A percentile compares a stretch with the other conserved stretches of the same genome.
Evolutionary conservation across 2,797 vertebrate species (phyloP).

Genomic region (Lateolabrax maculatus): DNA sequence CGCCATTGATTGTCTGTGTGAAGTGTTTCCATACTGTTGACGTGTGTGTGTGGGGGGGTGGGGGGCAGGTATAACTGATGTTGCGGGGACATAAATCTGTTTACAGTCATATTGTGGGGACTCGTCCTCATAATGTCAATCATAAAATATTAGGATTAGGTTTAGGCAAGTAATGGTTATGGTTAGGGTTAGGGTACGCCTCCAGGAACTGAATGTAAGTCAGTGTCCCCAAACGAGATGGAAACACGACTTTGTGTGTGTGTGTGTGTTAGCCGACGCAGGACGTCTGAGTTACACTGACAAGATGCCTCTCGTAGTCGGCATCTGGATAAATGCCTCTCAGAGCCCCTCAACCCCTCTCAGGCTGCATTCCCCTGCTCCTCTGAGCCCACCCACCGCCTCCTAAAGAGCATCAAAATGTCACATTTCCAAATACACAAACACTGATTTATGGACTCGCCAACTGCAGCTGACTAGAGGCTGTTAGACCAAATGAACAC

Average conservation of each 20-base stretch:
- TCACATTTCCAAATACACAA: constrained; percentile 70
- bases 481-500: constrained; percentile 33
- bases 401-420: constrained; percentile 80
- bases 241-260: no score
- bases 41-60: neutral
- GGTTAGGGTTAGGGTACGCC: no score
- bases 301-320: constrained; percentile 64
- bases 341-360: constrained; percentile 51
- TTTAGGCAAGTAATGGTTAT: no score
- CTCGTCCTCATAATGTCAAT: no score
- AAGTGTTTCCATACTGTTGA: constrained; percentile 37
- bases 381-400: constrained; percentile 50
- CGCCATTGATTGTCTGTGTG: constrained; percentile 28
- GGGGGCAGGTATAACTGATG: no score
- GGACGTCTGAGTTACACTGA: constrained; percentile 38
- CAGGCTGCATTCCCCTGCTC: constrained; percentile 37
- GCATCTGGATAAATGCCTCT: constrained; percentile 76
- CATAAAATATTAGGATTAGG: no score
- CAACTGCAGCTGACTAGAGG: constrained; percentile 34
- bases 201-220: no score
- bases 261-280: constrained; percentile 7
- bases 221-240: no score
- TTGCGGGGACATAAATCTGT: no score
- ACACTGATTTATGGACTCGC: constrained; percentile 61
- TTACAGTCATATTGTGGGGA: no score